These are phyloP conservation scores for Cygnus olor DNA, from an alignment of 2,797 vertebrate genomes.

Conservation along the genomic window DNA sequence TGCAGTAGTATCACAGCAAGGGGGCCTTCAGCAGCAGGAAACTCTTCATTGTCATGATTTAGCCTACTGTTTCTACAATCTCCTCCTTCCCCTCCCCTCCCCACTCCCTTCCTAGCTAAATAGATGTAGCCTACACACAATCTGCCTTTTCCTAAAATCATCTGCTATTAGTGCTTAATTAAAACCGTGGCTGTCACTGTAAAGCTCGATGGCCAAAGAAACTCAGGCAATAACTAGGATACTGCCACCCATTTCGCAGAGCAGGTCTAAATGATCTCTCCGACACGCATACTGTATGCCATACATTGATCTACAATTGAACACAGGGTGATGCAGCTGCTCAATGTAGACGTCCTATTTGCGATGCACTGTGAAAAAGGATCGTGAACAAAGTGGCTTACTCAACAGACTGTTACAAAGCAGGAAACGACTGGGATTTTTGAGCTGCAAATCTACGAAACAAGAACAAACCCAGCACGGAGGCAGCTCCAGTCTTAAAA, in stretches of 20 bases:
- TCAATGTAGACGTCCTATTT: not conserved
- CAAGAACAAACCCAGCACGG: not conserved
- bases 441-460: not conserved
- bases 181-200: not conserved
- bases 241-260: not conserved
- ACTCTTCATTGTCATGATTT: not conserved
- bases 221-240: not conserved
- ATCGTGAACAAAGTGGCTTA: not conserved
- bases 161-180: not conserved
- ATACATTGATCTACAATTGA: not conserved
- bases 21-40: constrained; percentile 30
- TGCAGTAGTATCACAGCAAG: constrained; percentile 32
- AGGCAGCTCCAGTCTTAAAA: constrained; percentile 2
- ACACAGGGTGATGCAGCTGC: constrained; percentile 56
- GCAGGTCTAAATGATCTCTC: not conserved
- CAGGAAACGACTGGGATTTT: not conserved
- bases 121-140: constrained; percentile 25
- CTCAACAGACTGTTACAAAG: not conserved
- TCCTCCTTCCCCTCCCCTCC: not conserved
- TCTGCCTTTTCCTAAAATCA: constrained; percentile 34
- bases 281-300: fast-evolving
- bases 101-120: not conserved
- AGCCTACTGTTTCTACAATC: not conserved
- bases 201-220: constrained; percentile 8
- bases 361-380: not conserved